Base-by-base conservation (phyloP, 2,888 invertebrate genomes). In the Ophion ventricosus region DNA sequence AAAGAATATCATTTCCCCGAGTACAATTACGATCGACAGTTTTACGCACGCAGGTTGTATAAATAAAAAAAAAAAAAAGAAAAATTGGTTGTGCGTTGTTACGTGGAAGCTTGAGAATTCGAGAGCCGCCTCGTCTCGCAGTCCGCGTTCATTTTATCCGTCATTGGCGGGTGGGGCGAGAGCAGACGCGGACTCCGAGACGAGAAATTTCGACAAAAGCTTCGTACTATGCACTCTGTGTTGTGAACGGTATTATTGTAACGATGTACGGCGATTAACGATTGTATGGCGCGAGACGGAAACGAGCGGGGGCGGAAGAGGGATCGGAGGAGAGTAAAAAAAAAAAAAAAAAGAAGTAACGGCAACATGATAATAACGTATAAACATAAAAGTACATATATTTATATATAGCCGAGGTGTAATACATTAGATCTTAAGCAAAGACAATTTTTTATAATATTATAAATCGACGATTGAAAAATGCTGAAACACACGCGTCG, bases 211-310 rank as follows among this genome's bases (percentile, higher is more conserved):
- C 84, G 85, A 85, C 89, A 90, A 90, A 86, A 90, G 93, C 92
- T 93, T 93, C 92, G 93, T 92, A 93, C 93, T 93, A 92, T 93
- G 93, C 93, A 93, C 93, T 93, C 93, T 93, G 93, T 92, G 93
- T 93, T 93, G 93, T 93, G 93, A 93, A 92, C 92, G 92, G 90
- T 92, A 91, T 90, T 83, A 83, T 87, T 82, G 84, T 88, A 87
- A 84, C 87, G 87, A 79, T 79, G 72, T 26, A 29, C 66, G 72
- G 29, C 72, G 25, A 29, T 72, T 72, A 59, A 72, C 20, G 56
- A 23, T 29, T 20, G n/a, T 10, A 8, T n/a, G 29, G 11, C 20
- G 72, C n/a, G 23, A 70, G 17, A 57, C 2, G 5, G 49, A 76
- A 61, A 49, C 67, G 54, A 61, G 59, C 67, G 54, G 14, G 23